Base-by-base conservation (phyloP, 2,797 vertebrate genomes). In the Tokudaia muenninki region DNA sequence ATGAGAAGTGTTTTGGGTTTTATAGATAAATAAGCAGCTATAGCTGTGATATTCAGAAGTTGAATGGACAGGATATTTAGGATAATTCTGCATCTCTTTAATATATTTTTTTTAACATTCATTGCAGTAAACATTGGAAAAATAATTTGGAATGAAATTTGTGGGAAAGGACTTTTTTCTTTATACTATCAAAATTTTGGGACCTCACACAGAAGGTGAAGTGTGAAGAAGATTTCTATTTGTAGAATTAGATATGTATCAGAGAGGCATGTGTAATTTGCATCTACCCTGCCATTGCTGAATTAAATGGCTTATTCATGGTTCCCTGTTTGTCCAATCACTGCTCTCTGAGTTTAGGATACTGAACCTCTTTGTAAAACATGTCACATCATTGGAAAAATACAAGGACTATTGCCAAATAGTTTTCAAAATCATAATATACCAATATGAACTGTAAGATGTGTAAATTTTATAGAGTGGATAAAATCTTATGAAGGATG, bases 341-440 rank as follows among this genome's bases (percentile, higher is more conserved):
- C 26, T 72, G 63, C 1, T 74, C 2, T 79, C 74, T 37, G 41
- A 80, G 6, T 84, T 12, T 50, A 82, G 21, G 44, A 19, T 95
- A 89, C 81, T 91, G 21, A 82, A 52, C 50, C 17, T 59, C 79
- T 94, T 86, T 91, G 82, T 63, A 87, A 94, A 82, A 83, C 1
- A 82, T 70, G 6, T 37, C 37, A 81, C 7, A 16, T 13, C 41
- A 81, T 55, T 91, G 29, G 81, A 94, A 17, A 92, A 94, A 65
- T 72, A 81, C 12, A 31, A 63, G 78, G 14, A 2, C 22, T 31
- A 79, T 29, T 67, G 78, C 72, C 55, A 86, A 67, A 87, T 67
- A 92, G 70, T 78, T 44, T 93, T 11, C 10, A 91, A 84, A 50
- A 67, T 57, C 9, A 9, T 74, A 74, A 55, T 82, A 82, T 92